Evolutionary conservation across 2,888 invertebrate genomes (phyloP).

Genomic region (Hoplodrina blanda): DNA sequence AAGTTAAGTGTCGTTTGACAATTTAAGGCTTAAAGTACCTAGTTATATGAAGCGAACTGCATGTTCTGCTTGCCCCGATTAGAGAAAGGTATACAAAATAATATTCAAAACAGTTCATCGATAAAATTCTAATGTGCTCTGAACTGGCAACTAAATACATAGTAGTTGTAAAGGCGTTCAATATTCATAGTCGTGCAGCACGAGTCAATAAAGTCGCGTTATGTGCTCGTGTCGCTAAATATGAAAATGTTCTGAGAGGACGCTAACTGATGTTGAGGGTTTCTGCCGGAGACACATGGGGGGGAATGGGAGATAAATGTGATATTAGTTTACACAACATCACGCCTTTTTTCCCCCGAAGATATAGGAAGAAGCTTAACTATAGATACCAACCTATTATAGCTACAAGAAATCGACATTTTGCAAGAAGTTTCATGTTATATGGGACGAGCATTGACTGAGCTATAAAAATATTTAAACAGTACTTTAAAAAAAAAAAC

Average conservation of each 20-base stretch:
- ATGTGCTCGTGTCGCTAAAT: conserved; percentile 35
- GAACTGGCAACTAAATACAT: conserved; percentile 15
- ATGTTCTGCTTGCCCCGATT: too few species aligned
- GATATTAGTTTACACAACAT: neutral
- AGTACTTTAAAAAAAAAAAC: too few species aligned
- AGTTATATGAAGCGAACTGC: too few species aligned
- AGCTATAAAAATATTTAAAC: too few species aligned
- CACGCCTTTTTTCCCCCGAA: neutral
- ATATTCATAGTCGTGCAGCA: conserved; percentile 22
- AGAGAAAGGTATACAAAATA: neutral
- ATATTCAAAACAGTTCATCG: neutral
- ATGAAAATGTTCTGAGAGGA: conserved; percentile 42
- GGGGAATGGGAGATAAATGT: neutral
- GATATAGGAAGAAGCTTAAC: neutral
- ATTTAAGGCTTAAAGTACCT: too few species aligned
- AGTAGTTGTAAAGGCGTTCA: conserved; percentile 22
- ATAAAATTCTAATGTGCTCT: neutral
- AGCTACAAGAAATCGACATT: neutral
- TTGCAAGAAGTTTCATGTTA: neutral
- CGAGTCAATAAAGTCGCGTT: conserved; percentile 36
- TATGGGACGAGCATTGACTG: neutral
- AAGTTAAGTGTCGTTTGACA: too few species aligned
- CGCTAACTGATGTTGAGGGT: conserved; percentile 17
- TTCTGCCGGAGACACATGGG: conserved; percentile 16
- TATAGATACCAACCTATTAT: too few species aligned